A percentile compares a stretch with the other conserved stretches of the same genome.
Evolutionary conservation across 2,888 invertebrate genomes (phyloP).

Genomic region (Exocentrus adspersus): DNA sequence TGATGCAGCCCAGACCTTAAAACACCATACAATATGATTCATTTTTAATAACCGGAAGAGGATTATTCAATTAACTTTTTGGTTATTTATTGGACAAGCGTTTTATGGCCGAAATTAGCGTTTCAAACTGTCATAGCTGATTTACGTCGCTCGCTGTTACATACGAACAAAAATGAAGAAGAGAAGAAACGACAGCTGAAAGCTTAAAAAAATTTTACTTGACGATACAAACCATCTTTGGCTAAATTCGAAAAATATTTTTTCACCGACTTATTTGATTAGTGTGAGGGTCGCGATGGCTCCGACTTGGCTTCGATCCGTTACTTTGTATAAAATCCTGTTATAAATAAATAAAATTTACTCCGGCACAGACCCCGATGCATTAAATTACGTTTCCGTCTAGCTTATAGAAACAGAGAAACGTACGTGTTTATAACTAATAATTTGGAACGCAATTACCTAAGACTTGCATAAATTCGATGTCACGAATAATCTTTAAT

Average conservation of each 20-base stretch:
- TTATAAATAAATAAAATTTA: not conserved
- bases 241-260: no score
- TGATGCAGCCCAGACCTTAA: not conserved
- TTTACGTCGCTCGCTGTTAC: not conserved
- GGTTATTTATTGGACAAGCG: constrained; percentile 14
- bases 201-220: no score
- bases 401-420: constrained; percentile 14
- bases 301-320: no score
- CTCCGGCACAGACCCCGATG: no score
- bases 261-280: no score
- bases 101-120: constrained; percentile 7
- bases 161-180: not conserved
- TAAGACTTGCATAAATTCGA: constrained; percentile 46
- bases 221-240: no score
- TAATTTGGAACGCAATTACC: constrained; percentile 34
- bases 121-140: constrained; percentile 1
- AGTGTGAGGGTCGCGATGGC: no score
- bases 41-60: constrained; percentile 21
- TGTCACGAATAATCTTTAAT: constrained; percentile 49
- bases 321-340: no score
- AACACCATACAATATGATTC: constrained; percentile 6
- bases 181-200: no score
- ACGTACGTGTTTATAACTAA: constrained; percentile 27
- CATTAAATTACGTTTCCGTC: not conserved
- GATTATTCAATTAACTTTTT: constrained; percentile 18